phyloP scores from a whole-genome alignment of 2,797 vertebrate species.

The Alauda arvensis region DNA sequence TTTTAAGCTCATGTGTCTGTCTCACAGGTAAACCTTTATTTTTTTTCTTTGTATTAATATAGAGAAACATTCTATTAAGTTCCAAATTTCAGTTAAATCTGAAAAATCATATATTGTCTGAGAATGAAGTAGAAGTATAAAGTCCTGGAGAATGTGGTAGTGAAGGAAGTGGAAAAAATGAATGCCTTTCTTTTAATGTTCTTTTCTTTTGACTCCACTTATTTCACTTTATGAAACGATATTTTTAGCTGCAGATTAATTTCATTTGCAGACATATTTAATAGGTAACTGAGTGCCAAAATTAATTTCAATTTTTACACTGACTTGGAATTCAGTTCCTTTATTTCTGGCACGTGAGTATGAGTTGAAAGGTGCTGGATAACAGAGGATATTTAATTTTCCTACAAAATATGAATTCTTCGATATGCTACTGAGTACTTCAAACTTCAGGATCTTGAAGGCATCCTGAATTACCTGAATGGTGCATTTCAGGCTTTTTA shows the following conservation, averaged over 20 bases:
- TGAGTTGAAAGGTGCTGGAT: neutral
- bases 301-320: neutral
- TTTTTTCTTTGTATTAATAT: neutral
- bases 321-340: neutral
- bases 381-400: conserved; percentile 3
- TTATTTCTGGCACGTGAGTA: neutral
- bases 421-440: neutral
- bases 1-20: neutral
- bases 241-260: conserved; percentile 12
- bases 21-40: neutral
- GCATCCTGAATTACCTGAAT: neutral
- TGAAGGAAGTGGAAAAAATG: neutral
- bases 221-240: neutral
- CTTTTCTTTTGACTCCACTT: neutral
- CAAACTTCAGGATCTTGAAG: neutral
- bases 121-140: neutral
- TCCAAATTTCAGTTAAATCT: neutral
- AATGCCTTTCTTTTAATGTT: neutral
- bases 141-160: neutral
- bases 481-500: neutral
- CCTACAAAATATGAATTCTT: neutral
- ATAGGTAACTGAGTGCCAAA: conserved; percentile 7
- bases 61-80: neutral
- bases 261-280: neutral
- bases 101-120: neutral